Percentiles rank a stretch among this genome's conserved stretches.
Evolutionary conservation across 2,888 invertebrate species (phyloP).

Genomic region (Pollenia griseotomentosa): DNA sequence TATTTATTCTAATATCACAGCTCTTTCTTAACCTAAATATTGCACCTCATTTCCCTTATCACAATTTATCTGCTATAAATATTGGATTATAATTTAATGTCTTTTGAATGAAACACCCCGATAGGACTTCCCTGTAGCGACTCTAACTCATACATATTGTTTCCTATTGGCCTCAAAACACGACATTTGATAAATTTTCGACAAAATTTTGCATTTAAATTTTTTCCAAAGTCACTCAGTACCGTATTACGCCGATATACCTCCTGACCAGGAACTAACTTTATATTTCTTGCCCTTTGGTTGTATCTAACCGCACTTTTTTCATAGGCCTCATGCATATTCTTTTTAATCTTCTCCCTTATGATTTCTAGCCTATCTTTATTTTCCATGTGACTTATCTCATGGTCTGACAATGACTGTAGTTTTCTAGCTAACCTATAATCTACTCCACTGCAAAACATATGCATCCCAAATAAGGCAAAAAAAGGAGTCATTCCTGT

Average conservation of each 20-base stretch:
- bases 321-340: background rate
- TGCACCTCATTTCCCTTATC: background rate
- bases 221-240: background rate
- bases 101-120: background rate
- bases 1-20: conserved; percentile 1
- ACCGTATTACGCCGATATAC: background rate
- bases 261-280: background rate
- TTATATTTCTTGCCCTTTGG: conserved; percentile 2
- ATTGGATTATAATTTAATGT: conserved; percentile 6
- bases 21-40: background rate
- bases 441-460: background rate
- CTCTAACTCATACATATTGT: background rate
- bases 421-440: background rate
- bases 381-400: background rate
- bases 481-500: background rate
- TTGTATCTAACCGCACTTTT: background rate
- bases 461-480: background rate
- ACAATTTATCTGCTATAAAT: background rate
- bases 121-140: background rate
- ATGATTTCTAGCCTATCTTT: background rate
- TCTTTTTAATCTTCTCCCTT: background rate
- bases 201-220: background rate
- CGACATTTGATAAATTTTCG: background rate
- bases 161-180: background rate
- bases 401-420: background rate